These are phyloP conservation scores for Coelogynopora nodosa DNA, from an alignment of 2,888 invertebrate species.

Conservation along the genomic window DNA sequence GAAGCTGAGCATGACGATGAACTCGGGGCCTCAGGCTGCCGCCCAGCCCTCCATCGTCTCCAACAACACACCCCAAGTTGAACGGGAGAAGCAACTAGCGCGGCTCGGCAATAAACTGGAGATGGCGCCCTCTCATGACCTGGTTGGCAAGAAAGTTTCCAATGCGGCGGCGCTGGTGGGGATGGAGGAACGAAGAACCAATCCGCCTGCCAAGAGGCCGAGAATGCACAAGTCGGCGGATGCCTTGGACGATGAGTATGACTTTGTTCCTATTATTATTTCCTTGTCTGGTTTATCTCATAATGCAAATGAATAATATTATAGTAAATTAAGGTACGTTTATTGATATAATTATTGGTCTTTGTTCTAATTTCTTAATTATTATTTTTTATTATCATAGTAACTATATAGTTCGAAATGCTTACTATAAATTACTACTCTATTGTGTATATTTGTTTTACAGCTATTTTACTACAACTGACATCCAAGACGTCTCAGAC, in stretches of 20 bases:
- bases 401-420: too few relatives aligned
- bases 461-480: too few relatives aligned
- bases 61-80: not conserved
- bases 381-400: too few relatives aligned
- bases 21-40: not conserved
- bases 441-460: too few relatives aligned
- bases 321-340: too few relatives aligned
- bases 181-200: not conserved
- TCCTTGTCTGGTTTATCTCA: too few relatives aligned
- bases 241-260: not conserved
- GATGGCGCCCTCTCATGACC: not conserved
- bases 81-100: not conserved
- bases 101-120: not conserved
- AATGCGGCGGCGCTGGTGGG: not conserved
- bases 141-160: not conserved
- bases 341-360: too few relatives aligned
- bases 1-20: not conserved
- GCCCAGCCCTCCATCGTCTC: not conserved
- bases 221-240: not conserved
- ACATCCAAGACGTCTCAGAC: too few relatives aligned
- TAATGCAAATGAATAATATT: too few relatives aligned
- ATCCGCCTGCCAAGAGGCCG: not conserved
- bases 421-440: too few relatives aligned
- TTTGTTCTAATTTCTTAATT: too few relatives aligned
- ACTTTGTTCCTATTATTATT: too few relatives aligned